Conservation (phyloP, 2,113 vertebrate species). For the Phocoena phocoena region DNA sequence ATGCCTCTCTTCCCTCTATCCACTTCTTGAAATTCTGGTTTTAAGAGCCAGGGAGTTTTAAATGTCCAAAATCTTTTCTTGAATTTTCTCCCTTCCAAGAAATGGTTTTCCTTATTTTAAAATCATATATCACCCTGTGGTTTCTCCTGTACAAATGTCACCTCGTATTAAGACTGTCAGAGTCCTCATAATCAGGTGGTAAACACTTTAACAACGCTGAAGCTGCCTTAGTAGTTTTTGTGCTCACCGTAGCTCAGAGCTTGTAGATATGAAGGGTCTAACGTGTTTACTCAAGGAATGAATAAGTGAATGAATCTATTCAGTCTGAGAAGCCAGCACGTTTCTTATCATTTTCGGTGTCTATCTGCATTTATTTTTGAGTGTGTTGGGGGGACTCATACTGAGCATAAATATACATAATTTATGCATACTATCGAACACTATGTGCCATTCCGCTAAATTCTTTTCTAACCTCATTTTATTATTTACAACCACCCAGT, state of each 20-base stretch:
- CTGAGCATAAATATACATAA: not conserved
- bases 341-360: not conserved
- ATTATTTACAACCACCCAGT: not conserved
- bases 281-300: constrained; percentile 19
- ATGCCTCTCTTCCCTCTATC: not conserved
- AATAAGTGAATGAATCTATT: not conserved
- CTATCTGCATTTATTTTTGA: not conserved
- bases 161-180: not conserved
- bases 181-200: not conserved
- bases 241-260: not conserved
- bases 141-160: constrained; percentile 14
- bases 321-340: not conserved
- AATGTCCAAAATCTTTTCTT: not conserved
- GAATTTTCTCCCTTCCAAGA: not conserved
- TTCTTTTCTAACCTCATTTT: not conserved
- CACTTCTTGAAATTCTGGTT: not conserved
- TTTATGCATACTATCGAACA: not conserved
- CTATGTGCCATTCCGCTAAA: not conserved
- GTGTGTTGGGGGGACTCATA: not conserved
- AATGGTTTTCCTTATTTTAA: not conserved
- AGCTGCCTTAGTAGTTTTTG: not conserved
- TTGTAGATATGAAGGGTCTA: not conserved
- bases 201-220: not conserved
- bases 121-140: not conserved
- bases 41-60: not conserved